Conservation (phyloP, 2,888 invertebrate genomes). For the Heliconius sara region DNA sequence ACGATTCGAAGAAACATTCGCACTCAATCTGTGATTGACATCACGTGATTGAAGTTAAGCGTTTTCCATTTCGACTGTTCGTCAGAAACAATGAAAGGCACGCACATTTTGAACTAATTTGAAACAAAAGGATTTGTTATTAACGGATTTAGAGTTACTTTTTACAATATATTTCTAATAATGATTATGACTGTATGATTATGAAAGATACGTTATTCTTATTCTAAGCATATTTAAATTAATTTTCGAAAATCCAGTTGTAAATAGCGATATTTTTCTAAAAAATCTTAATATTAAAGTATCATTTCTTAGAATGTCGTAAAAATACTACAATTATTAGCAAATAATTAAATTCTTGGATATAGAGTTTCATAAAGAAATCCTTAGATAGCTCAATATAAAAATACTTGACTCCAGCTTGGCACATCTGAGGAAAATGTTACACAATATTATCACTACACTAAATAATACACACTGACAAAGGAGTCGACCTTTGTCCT, state of each 20-base stretch:
- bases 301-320: too few relatives aligned
- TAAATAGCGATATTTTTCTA: too few relatives aligned
- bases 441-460: slow-evolving; percentile 42
- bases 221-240: too few relatives aligned
- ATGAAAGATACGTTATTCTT: too few relatives aligned
- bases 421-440: slow-evolving; percentile 33
- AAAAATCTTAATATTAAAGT: too few relatives aligned
- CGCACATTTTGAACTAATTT: slow-evolving; percentile 1
- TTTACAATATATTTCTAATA: neutral
- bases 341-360: too few relatives aligned
- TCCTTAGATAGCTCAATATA: neutral
- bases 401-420: slow-evolving; percentile 16
- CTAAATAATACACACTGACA: slow-evolving; percentile 44
- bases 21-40: slow-evolving; percentile 20
- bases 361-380: slow-evolving; percentile 3
- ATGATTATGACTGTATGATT: neutral
- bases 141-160: neutral
- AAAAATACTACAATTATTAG: too few relatives aligned
- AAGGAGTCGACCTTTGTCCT: slow-evolving; percentile 51
- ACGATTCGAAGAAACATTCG: neutral
- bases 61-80: slow-evolving; percentile 16
- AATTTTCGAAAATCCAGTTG: too few relatives aligned
- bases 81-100: slow-evolving; percentile 15
- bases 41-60: slow-evolving; percentile 10
- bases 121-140: neutral